A percentile compares a stretch with the other conserved stretches of the same genome.
phyloP scores from a whole-genome alignment of 2,888 invertebrate species.

The Aspidiotus rigidus region DNA sequence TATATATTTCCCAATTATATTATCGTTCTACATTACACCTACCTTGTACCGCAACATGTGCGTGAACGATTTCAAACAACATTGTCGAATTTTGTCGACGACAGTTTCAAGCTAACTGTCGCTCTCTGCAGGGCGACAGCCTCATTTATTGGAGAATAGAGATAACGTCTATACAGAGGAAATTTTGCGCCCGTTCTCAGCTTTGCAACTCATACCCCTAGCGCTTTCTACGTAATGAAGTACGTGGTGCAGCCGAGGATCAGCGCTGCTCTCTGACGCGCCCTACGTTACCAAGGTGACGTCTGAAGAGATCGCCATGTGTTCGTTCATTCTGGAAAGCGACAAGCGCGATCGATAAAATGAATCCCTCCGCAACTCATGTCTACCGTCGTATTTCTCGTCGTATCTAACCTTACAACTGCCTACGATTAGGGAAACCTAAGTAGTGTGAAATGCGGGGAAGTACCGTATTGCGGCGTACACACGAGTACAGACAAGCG shows the following conservation, averaged over 20 bases:
- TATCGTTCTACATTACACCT: no score
- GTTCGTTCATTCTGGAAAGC: conserved; percentile 27
- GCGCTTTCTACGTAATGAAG: neutral
- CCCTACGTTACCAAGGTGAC: conserved; percentile 26
- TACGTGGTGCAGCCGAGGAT: conserved; percentile 21
- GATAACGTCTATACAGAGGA: no score
- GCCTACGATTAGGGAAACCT: conserved; percentile 33
- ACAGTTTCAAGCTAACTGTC: no score
- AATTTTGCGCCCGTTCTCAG: no score
- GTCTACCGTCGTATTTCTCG: conserved; percentile 11
- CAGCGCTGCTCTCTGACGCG: conserved; percentile 24
- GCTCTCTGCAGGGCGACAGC: no score
- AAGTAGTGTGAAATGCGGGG: conserved; percentile 32
- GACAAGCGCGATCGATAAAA: conserved; percentile 29
- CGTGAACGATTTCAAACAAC: no score
- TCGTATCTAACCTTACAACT: conserved; percentile 17
- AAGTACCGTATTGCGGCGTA: conserved; percentile 33
- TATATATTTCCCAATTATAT: no score
- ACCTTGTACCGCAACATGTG: no score
- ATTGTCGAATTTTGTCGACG: no score
- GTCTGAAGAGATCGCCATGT: conserved; percentile 27
- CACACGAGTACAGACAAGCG: conserved; percentile 11
- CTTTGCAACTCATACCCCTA: neutral
- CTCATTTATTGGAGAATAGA: no score
- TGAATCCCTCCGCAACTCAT: conserved; percentile 33